phyloP scores from a whole-genome alignment of 2,113 vertebrate species.

The Suricata suricatta region DNA sequence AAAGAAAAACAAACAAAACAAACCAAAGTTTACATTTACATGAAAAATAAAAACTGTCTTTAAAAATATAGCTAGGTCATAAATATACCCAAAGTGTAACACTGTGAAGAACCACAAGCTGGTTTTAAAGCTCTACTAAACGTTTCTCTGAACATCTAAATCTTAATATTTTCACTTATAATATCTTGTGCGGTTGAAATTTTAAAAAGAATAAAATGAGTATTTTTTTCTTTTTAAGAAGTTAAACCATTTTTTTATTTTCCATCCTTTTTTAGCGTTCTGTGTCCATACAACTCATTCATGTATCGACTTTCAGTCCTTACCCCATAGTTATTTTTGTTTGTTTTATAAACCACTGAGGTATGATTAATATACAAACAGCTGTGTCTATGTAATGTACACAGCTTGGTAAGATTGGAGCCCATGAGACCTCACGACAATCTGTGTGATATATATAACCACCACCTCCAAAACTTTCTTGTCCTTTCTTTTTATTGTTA shows the following conservation, averaged over 20 bases:
- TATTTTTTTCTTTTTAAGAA: neutral
- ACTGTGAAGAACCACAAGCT: neutral
- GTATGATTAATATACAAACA: neutral
- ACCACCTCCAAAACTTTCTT: neutral
- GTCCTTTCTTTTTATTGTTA: neutral
- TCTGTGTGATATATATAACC: neutral
- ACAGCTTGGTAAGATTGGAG: neutral
- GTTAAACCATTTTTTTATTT: neutral
- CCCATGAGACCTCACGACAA: neutral
- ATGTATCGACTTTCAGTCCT: fast-evolving
- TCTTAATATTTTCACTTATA: neutral
- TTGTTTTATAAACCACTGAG: neutral
- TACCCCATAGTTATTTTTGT: neutral
- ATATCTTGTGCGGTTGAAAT: neutral
- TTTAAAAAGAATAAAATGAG: neutral
- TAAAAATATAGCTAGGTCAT: conserved; percentile 16
- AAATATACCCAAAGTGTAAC: neutral
- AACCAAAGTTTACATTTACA: conserved; percentile 11
- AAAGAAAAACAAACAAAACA: conserved; percentile 50
- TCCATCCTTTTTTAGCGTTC: neutral
- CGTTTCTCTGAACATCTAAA: neutral
- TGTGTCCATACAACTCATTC: neutral
- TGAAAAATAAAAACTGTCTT: conserved; percentile 39
- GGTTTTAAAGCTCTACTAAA: neutral
- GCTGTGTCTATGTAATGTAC: neutral